Evolutionary conservation across 2,888 invertebrate species (phyloP), one percentile per base, ranked within the genome.

Genomic region (Melieria picta): DNA sequence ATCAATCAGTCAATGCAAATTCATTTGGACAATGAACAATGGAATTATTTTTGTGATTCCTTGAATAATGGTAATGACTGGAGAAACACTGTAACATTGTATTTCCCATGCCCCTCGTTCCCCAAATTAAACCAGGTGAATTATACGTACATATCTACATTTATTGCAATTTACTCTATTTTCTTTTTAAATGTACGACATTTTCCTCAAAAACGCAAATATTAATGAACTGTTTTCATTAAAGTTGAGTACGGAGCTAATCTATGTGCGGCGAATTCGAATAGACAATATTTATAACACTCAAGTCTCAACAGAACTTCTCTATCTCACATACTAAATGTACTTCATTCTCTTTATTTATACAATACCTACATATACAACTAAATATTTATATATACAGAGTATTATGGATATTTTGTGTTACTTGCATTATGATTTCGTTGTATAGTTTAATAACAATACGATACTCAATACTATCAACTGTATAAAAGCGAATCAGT

Each of bases 1-100:
- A 30, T 30, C 30, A 30, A 30, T 30, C 30, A 30, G 30, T 30
- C 30, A 30, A 30, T 30, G 30, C 30, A 13, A 55, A 65, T 46
- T 56, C 46, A 11, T 65, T 47, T 50, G 48, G 57, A n/a, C 16
- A 43, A 7, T 48, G 48, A 63, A 58, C 30, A 52, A 58, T 58
- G 6, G 7, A 58, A 69, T 57, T 13, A 47, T 57, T 42, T 56
- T 16, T 9, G 45, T 56, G 63, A 71, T 58, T 10, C 30, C 45
- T 47, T 43, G 56, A 86, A 87, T 82, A 86, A 87, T 82, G 82
- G 80, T 85, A 87, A 87, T 86, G 87, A 86, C 86, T 86, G 86
- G 86, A 86, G 86, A 86, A 78, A 77, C 75, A 69, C 76, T 75
- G 71, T 66, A 47, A 66, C 61, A 69, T 75, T 78, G 72, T 77